Percentiles rank a stretch among this genome's conserved stretches.
Evolutionary conservation across 2,797 vertebrate species (phyloP).

Genomic region (Rhadinocentrus ornatus): DNA sequence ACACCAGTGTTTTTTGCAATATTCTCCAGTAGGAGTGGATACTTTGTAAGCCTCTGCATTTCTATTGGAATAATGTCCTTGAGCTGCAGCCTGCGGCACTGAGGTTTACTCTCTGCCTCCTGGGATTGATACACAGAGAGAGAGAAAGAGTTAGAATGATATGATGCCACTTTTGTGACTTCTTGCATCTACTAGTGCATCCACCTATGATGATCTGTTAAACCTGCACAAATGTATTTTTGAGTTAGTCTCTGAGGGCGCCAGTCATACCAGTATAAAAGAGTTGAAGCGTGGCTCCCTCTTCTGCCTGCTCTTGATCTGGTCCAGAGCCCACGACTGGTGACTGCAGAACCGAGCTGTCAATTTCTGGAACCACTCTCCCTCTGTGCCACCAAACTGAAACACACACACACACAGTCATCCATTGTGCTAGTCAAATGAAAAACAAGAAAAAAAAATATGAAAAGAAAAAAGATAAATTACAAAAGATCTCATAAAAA

Average conservation of each 20-base stretch:
- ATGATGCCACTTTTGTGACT: constrained; percentile 1
- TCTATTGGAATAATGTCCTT: constrained; percentile 95
- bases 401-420: constrained; percentile 20
- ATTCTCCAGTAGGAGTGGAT: constrained; percentile 91
- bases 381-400: constrained; percentile 89
- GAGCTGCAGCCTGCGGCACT: constrained; percentile 91
- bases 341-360: constrained; percentile 93
- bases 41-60: constrained; percentile 95
- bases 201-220: constrained; percentile 8
- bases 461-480: constrained; percentile 5
- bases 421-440: constrained; percentile 15
- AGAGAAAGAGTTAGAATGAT: constrained; percentile 12
- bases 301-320: constrained; percentile 89
- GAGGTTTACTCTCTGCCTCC: constrained; percentile 91
- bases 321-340: constrained; percentile 90
- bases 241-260: background rate
- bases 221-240: constrained; percentile 5
- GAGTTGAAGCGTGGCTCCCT: constrained; percentile 88
- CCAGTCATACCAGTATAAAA: constrained; percentile 87
- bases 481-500: background rate
- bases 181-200: constrained; percentile 14
- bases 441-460: background rate
- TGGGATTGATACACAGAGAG: constrained; percentile 58
- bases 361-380: constrained; percentile 93
- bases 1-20: constrained; percentile 91